These are phyloP conservation scores for Baryphthengus martii DNA, from an alignment of 2,113 vertebrate genomes.

Conservation along the genomic window DNA sequence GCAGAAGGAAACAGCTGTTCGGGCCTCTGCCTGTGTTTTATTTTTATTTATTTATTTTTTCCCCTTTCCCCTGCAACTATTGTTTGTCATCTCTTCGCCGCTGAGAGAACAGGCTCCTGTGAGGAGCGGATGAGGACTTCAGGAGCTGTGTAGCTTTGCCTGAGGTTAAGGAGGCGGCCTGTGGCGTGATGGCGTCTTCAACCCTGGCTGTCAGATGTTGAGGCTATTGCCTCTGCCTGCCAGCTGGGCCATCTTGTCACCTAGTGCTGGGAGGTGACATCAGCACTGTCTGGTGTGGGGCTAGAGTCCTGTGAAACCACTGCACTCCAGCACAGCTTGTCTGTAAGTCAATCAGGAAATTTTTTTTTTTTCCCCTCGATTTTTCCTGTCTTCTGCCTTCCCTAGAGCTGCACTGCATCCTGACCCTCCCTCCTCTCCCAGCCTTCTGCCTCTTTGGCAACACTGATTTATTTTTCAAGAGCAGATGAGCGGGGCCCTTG, in stretches of 20 bases:
- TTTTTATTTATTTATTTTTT: neutral
- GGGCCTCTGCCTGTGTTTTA: neutral
- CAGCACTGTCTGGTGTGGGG: neutral
- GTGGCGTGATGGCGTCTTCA: neutral
- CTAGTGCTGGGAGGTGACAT: neutral
- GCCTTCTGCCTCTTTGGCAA: neutral
- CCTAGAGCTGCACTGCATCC: neutral
- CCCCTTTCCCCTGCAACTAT: neutral
- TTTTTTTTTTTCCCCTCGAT: fast-evolving
- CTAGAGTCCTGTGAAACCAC: neutral
- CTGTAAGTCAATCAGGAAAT: neutral
- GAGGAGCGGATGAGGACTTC: fast-evolving
- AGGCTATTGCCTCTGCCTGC: too few species aligned
- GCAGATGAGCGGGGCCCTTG: neutral
- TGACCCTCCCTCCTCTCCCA: neutral
- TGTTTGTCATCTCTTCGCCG: neutral
- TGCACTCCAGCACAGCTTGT: neutral
- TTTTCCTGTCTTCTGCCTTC: neutral
- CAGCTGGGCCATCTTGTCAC: neutral
- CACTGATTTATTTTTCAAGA: neutral
- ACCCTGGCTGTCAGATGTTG: neutral
- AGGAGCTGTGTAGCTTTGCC: neutral
- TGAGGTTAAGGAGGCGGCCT: neutral
- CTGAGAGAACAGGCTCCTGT: neutral
- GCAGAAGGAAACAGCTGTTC: neutral